phyloP scores from a whole-genome alignment of 2,888 invertebrate species.

The Lasioglossum calceatum region DNA sequence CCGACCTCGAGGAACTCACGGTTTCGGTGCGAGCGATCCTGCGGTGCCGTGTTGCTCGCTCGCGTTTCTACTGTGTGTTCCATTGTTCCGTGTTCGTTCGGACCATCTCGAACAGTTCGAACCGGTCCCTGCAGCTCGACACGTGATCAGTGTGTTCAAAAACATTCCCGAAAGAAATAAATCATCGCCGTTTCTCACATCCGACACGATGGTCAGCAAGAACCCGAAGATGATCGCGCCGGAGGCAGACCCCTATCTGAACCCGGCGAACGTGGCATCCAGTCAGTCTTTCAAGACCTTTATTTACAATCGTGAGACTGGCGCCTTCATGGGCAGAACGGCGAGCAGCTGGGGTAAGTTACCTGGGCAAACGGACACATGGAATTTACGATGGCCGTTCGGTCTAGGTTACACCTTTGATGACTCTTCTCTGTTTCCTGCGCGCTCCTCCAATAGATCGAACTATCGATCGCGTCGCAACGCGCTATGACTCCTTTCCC shows the following conservation, averaged over 20 bases:
- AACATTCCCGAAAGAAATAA: not conserved
- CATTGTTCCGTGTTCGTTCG: conserved; percentile 20
- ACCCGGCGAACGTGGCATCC: conserved; percentile 83
- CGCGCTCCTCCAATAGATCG: not conserved
- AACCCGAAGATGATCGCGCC: conserved; percentile 80
- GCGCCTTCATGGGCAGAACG: conserved; percentile 87
- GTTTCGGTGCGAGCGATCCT: conserved; percentile 48
- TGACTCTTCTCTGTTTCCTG: not conserved
- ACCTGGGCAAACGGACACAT: not conserved
- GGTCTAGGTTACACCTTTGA: conserved; percentile 8
- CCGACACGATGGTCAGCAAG: conserved; percentile 85
- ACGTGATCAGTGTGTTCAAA: conserved; percentile 39
- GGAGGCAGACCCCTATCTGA: conserved; percentile 85
- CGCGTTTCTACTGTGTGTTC: conserved; percentile 41
- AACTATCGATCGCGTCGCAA: not conserved
- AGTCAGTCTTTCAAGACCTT: conserved; percentile 84
- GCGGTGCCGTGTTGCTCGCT: conserved; percentile 53
- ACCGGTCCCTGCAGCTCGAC: not conserved
- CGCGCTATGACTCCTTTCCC: not conserved
- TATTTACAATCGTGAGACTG: conserved; percentile 86
- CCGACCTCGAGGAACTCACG: conserved; percentile 53
- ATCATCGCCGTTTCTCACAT: conserved; percentile 4
- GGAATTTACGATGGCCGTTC: conserved; percentile 12
- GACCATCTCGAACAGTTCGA: not conserved
- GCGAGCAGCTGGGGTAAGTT: conserved; percentile 88